Evolutionary conservation across 2,797 vertebrate genomes (phyloP).

Genomic region (Calcarius lapponicus): DNA sequence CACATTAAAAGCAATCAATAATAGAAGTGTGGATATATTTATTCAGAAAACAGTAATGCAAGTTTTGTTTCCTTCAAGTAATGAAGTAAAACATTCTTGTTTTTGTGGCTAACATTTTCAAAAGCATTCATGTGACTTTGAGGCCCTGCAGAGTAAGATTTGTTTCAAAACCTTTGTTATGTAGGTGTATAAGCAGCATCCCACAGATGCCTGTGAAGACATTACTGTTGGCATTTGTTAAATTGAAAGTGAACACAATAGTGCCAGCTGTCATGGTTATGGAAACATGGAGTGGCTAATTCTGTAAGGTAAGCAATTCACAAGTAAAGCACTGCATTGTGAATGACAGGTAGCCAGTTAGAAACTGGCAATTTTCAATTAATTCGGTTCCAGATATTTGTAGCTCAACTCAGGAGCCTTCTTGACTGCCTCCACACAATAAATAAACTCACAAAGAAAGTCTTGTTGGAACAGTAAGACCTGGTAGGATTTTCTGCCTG

Average conservation of each 20-base stretch:
- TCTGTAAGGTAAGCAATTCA: neutral
- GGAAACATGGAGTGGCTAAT: neutral
- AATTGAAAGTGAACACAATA: neutral
- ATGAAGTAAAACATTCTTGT: neutral
- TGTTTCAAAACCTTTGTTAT: neutral
- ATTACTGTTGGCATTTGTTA: neutral
- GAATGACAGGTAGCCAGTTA: neutral
- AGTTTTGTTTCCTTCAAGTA: neutral
- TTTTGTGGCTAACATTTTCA: neutral
- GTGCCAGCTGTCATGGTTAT: neutral
- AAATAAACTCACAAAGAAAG: neutral
- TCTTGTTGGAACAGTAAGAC: neutral
- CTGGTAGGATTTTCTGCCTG: neutral
- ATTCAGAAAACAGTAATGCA: neutral
- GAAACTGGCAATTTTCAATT: neutral
- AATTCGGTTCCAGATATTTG: neutral
- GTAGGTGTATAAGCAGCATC: neutral
- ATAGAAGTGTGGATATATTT: neutral
- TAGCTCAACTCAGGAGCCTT: neutral
- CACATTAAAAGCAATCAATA: neutral
- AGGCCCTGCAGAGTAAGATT: neutral
- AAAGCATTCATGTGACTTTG: neutral
- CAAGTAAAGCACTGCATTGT: neutral
- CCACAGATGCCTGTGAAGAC: neutral
- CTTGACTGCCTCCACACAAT: neutral